A percentile compares a stretch with the other conserved stretches of the same genome.
Conservation (phyloP, 2,888 invertebrate genomes). For the Drosophila mettleri region DNA sequence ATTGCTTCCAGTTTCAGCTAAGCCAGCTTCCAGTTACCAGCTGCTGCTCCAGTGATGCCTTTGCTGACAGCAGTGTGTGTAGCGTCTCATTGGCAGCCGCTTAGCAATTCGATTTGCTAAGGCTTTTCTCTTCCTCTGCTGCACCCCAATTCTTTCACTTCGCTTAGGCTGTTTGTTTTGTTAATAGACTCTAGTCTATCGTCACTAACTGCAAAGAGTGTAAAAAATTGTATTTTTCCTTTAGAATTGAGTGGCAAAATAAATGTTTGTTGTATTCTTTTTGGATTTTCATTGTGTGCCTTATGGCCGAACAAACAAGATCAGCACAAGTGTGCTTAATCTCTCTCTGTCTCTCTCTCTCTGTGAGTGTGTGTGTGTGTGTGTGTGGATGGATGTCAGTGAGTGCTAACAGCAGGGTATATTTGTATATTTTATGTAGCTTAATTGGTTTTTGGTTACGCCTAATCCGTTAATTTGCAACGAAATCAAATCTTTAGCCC, state of each 20-base stretch:
- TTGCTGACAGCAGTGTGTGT: conserved; percentile 38
- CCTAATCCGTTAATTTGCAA: conserved; percentile 39
- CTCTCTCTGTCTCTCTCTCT: not conserved
- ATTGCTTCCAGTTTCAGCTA: conserved; percentile 21
- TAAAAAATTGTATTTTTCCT: conserved; percentile 11
- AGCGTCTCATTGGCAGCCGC: conserved; percentile 52
- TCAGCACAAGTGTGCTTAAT: conserved; percentile 16
- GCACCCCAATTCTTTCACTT: conserved; percentile 1
- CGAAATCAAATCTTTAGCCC: conserved; percentile 23
- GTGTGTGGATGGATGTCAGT: not conserved
- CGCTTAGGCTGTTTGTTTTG: conserved; percentile 60
- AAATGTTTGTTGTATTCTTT: conserved; percentile 38
- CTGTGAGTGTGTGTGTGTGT: not conserved
- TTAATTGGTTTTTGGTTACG: conserved; percentile 51
- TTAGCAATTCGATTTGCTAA: conserved; percentile 56
- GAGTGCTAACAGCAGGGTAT: too few relatives aligned
- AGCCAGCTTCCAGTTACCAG: conserved; percentile 8
- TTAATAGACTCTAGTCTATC: conserved; percentile 69
- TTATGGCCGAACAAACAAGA: conserved; percentile 43
- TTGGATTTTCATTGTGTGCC: conserved; percentile 53
- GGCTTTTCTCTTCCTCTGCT: conserved; percentile 12
- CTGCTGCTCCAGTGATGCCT: conserved; percentile 16
- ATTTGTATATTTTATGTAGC: conserved; percentile 9
- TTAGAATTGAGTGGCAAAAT: conserved; percentile 55
- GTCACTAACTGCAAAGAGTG: conserved; percentile 70